Base-by-base conservation (phyloP, 2,888 invertebrate genomes). In the Piscicola geometra region DNA sequence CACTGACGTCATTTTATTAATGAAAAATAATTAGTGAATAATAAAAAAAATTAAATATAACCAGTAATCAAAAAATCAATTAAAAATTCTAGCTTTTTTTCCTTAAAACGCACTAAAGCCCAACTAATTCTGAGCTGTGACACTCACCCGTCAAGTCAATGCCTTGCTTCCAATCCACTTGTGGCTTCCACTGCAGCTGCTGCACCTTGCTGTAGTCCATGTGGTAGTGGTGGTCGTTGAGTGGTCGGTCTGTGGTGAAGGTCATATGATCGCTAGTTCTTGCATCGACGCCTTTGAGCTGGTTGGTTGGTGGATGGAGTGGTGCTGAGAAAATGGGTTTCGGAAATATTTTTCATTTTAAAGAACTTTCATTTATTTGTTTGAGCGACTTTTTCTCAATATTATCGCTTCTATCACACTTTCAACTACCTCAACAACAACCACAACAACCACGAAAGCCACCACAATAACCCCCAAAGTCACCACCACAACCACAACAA, bases 181-280 rank as follows among this genome's bases (percentile, higher is more conserved):
- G 50, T 0, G 79, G 79, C 41, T 70, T 76, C 81, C 81, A 82
- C 47, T 81, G 81, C 41, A 82, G 76, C 56, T 77, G n/a, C 12
- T 79, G 73, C 12, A 82, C 77, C 68, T 81, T 81, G 56, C 75
- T 76, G 5, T 80, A 81, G 71, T 81, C 80, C 77, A 82, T 82
- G 2, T 68, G 75, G 71, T 82, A 82, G 21, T 80, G 77, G 32
- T 72, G 69, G 72, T 82, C 82, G 72, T 82, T 80, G 70, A 76
- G 79, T 9, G 80, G 79, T 18, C 82, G 78, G 67, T 81, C 80
- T 25, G 77, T 71, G 1, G 79, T 81, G 75, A 71, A 79, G 41
- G 77, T 77, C 12, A 81, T 60, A 75, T 76, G 76, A n/a, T 79
- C 66, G 18, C 67, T 35, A 0, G 71, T 33, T 18, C 77, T 76